Evolutionary conservation across 2,113 vertebrate species (phyloP), one percentile per base, ranked within the genome.

Genomic region (Esox niger): DNA sequence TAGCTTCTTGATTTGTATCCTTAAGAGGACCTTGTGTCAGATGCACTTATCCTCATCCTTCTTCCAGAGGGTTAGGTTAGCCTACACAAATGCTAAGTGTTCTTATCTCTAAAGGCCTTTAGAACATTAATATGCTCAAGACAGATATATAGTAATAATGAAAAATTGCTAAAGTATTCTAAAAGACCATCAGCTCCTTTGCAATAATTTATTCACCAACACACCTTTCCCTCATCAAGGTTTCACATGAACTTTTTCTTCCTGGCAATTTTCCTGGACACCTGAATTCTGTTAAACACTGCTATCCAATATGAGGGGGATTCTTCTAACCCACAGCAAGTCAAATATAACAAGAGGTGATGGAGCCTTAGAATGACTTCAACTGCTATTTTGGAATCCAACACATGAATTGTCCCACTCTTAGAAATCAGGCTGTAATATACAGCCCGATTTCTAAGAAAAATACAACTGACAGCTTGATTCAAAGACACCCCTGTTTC

Each of bases 281-380:
- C 5, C 5, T 11, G 11, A n/a, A n/a, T n/a, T n/a, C n/a, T n/a
- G n/a, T n/a, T n/a, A 38, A 38, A 38, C 35, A 38, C 35, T 6
- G 5, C 35, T 38, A 6, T 38, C 47, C 17, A 15, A 3, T 43
- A 43, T 43, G 38, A 43, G 15, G 17, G 38, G 38, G 15, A 15
- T 43, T 4, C 13, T 21, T 52, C 47, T 21, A 52, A 52, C 47
- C 5, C 47, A n/a, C 47, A 52, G 17, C 47, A 52, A 52, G 21
- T 9, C 47, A 52, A 21, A 52, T 17, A 64, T n/a, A 20, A 25
- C 10, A 30, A 26, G 23, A 49, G 62, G 5, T 49, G 59, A 26
- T 58, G 17, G n/a, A 46, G 69, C 56, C 69, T 46, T 43, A 54
- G 56, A 23, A 71, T 71, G 67, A 77, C 62, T 64, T 78, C 56